These are phyloP conservation scores for Chlamydotis undulata DNA, from an alignment of 2,113 vertebrate genomes.

Conservation along the genomic window DNA sequence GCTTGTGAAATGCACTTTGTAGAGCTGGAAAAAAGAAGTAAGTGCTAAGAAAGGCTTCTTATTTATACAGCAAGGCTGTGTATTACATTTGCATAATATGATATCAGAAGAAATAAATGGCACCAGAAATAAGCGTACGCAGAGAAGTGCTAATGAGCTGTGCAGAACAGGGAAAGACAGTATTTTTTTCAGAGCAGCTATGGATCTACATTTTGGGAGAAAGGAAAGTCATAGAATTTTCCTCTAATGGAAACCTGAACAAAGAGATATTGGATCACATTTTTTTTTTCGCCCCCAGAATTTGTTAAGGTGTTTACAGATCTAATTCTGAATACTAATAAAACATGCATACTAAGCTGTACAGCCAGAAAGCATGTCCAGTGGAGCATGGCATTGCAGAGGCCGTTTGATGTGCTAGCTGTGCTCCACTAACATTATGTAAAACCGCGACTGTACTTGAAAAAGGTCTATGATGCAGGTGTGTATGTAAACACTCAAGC, in stretches of 20 bases:
- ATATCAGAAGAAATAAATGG: conserved; percentile 66
- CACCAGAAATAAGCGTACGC: conserved; percentile 44
- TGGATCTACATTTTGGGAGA: neutral
- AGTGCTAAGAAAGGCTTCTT: conserved; percentile 43
- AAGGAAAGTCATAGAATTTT: neutral
- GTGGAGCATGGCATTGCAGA: neutral
- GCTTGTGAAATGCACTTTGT: conserved; percentile 34
- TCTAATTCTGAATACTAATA: conserved; percentile 29
- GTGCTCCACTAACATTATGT: neutral
- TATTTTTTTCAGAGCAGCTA: conserved; percentile 26
- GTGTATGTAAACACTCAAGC: neutral
- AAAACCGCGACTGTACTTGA: neutral
- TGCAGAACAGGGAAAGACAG: conserved; percentile 35
- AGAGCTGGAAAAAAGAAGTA: conserved; percentile 24
- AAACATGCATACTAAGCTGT: neutral
- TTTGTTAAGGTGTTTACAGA: conserved; percentile 28
- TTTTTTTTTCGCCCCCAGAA: neutral
- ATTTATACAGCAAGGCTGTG: conserved; percentile 57
- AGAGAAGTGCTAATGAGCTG: conserved; percentile 59
- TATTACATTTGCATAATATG: conserved; percentile 61
- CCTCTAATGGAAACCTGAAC: conserved; percentile 33
- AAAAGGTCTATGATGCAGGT: neutral
- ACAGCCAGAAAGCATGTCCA: neutral
- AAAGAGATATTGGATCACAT: neutral
- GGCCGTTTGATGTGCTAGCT: neutral